A percentile compares a stretch with the other conserved stretches of the same genome.
These are phyloP conservation scores for Cephalophus harveyi DNA, from an alignment of 2,113 vertebrate species.

Conservation along the genomic window DNA sequence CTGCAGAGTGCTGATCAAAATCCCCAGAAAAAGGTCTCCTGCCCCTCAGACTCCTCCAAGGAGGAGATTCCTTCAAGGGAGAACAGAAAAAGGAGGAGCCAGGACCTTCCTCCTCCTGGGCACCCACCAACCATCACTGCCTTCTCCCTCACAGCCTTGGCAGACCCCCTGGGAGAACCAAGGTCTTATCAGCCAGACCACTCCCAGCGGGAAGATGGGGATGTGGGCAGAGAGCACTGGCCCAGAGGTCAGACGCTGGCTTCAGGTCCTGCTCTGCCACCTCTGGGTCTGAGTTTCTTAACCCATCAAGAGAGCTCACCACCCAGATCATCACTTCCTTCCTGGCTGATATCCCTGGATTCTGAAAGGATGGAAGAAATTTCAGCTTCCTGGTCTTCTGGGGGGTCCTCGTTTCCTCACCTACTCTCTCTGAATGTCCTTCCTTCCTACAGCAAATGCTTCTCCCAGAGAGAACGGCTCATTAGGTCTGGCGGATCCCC, in stretches of 20 bases:
- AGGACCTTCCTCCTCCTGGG: background rate
- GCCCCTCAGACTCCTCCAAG: background rate
- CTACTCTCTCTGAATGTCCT: background rate
- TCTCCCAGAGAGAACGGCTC: background rate
- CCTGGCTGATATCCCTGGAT: background rate
- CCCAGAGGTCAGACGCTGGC: background rate
- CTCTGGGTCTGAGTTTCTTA: background rate
- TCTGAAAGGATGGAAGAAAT: background rate
- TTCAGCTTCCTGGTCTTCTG: background rate
- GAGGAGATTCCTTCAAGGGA: background rate
- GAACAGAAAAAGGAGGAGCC: background rate
- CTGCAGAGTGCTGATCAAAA: background rate
- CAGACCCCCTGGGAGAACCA: background rate
- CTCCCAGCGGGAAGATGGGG: background rate
- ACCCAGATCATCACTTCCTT: background rate
- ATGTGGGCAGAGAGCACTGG: accelerated
- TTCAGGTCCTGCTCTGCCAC: background rate
- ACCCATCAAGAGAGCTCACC: background rate
- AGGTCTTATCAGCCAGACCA: background rate
- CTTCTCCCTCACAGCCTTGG: background rate
- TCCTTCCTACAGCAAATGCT: background rate
- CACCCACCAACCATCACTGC: background rate
- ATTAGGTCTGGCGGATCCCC: background rate
- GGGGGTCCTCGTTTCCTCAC: background rate
- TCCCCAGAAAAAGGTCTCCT: background rate